Evolutionary conservation across 2,113 vertebrate genomes (phyloP), one percentile per base, ranked within the genome.

Genomic region (Sorex fumeus): DNA sequence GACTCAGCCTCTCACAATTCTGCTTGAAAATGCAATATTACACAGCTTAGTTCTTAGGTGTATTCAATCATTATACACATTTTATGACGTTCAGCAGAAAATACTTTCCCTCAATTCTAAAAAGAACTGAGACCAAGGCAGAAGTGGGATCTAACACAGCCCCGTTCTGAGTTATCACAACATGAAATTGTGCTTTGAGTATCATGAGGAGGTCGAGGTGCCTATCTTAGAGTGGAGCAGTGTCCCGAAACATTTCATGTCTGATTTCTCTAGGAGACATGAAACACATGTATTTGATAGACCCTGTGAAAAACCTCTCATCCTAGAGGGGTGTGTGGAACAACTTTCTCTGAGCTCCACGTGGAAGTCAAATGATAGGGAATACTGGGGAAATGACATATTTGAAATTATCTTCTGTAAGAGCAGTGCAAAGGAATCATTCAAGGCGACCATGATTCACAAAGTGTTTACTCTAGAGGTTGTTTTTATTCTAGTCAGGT

Each of bases 401-500:
- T 34, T 75, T 77, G 91, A 88, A 88, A 88, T 86, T 71, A 94
- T 40, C 10, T 70, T 64, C 70, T 83, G 16, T 50, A 71, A 64
- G 18, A 92, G 18, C 9, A 86, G 76, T 47, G 45, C 50, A 90
- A 88, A 88, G 93, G 81, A 83, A 66, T 13, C 82, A 64, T 40
- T 27, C 64, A 28, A 82, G 86, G 28, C 90, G 32, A 57, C 88
- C 57, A 11, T 70, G 78, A 89, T 87, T 94, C 78, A 69, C 78
- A 84, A 36, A 86, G 69, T 78, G 60, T 69, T 84, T 81, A 84
- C 50, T 87, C 47, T 67, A 64, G 21, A 40, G 62, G 87, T 34
- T 90, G 23, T 36, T 95, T 92, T 85, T 60, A 90, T 75, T 93
- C 83, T 91, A 91, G 47, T 32, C 10, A 34, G 79, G 76, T 45